phyloP scores from a whole-genome alignment of 2,888 invertebrate species.

The Drosophila neutralis region DNA sequence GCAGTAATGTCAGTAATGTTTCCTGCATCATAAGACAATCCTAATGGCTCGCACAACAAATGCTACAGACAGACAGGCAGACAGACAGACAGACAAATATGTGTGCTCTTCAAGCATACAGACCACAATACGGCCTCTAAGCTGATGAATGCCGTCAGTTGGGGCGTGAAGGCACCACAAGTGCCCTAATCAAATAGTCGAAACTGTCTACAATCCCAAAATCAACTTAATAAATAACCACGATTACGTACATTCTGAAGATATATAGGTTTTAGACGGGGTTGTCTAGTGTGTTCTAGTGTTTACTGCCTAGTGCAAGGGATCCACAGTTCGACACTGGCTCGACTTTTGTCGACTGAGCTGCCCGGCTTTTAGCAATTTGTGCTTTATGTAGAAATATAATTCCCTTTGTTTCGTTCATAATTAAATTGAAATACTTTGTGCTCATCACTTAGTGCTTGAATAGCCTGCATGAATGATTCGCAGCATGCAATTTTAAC shows the following conservation, averaged over 20 bases:
- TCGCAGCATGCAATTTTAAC: slow-evolving; percentile 25
- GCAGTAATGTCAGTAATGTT: slow-evolving; percentile 24
- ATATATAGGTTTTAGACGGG: too few species aligned
- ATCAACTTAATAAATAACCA: neutral
- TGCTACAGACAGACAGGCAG: neutral
- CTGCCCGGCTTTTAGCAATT: slow-evolving; percentile 20
- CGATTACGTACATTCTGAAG: neutral
- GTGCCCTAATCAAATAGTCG: neutral
- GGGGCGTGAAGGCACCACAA: neutral
- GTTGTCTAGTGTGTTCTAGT: neutral
- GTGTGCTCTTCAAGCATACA: neutral
- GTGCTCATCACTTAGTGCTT: slow-evolving; percentile 34
- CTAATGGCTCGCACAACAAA: slow-evolving; percentile 27
- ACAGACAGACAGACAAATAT: slow-evolving; percentile 13
- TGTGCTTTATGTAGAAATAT: slow-evolving; percentile 12
- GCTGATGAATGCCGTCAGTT: slow-evolving; percentile 5
- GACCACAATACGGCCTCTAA: slow-evolving; percentile 16
- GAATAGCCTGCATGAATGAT: slow-evolving; percentile 18
- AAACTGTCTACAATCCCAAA: neutral
- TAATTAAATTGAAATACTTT: slow-evolving; percentile 59
- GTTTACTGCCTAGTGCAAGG: neutral
- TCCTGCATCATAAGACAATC: slow-evolving; percentile 28
- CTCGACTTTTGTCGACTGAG: neutral
- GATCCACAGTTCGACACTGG: slow-evolving; percentile 9
- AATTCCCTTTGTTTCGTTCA: slow-evolving; percentile 49